Conservation (phyloP, 2,113 vertebrate species). For the Orthonyx spaldingii region DNA sequence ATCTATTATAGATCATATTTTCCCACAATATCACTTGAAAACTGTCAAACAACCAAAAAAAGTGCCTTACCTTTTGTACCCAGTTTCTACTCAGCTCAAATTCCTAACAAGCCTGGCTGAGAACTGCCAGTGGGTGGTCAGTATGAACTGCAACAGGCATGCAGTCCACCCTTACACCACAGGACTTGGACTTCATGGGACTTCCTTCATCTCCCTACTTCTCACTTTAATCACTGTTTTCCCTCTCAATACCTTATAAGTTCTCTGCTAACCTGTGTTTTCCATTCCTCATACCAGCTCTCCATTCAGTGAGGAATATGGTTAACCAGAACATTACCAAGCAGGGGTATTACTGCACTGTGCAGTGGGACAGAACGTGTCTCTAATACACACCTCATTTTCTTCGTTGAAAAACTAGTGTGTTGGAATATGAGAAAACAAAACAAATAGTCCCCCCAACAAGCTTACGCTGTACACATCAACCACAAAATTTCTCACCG, state of each 20-base stretch:
- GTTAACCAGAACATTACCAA: neutral
- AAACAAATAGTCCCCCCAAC: neutral
- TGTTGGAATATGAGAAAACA: neutral
- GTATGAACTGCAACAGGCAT: neutral
- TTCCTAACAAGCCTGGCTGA: neutral
- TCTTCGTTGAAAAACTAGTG: neutral
- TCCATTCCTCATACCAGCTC: neutral
- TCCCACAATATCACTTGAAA: neutral
- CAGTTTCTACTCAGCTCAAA: neutral
- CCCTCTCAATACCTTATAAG: neutral
- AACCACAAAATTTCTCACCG: neutral
- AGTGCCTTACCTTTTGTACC: neutral
- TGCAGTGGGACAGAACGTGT: neutral
- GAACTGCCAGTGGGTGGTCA: neutral
- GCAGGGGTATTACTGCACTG: neutral
- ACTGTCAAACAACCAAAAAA: neutral
- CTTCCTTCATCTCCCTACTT: neutral
- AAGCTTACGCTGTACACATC: neutral
- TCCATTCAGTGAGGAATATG: neutral
- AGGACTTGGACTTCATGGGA: neutral
- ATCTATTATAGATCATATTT: neutral
- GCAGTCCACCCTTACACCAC: neutral
- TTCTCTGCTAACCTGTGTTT: neutral
- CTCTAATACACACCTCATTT: neutral
- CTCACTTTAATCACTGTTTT: neutral